A percentile compares a stretch with the other conserved stretches of the same genome.
Conservation (phyloP, 2,797 vertebrate genomes). For the Rhynchotus rufescens region DNA sequence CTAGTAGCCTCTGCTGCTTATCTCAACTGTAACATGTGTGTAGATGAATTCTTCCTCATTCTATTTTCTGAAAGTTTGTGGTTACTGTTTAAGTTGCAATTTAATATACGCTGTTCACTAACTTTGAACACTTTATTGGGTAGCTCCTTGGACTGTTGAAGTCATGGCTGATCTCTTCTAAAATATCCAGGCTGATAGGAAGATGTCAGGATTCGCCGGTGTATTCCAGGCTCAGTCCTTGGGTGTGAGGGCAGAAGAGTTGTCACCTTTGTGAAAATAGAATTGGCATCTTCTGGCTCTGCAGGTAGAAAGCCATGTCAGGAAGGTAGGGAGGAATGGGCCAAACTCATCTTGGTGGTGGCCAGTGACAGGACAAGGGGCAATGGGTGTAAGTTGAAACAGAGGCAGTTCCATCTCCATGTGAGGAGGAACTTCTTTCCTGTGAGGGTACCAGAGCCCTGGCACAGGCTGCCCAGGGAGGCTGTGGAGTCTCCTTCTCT, state of each 20-base stretch:
- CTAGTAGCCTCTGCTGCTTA: not conserved
- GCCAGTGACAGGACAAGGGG: too few relatives aligned
- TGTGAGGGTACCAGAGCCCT: too few relatives aligned
- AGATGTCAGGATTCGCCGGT: not conserved
- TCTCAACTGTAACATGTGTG: not conserved
- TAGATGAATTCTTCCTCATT: not conserved
- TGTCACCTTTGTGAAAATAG: not conserved
- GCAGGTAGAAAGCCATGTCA: not conserved
- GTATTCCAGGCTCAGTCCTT: not conserved
- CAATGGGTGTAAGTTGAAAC: too few relatives aligned
- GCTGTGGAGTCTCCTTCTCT: too few relatives aligned
- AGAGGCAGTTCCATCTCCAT: too few relatives aligned
- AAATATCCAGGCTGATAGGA: not conserved
- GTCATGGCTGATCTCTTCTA: not conserved
- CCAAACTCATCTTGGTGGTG: too few relatives aligned
- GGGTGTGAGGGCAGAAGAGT: not conserved
- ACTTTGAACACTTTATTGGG: not conserved
- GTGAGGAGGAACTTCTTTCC: too few relatives aligned
- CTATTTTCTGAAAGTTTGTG: not conserved
- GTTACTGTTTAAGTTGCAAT: not conserved
- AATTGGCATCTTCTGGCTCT: not conserved
- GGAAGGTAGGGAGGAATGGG: not conserved
- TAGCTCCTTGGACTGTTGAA: accelerated
- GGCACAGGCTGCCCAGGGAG: too few relatives aligned
- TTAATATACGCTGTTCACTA: not conserved